A percentile compares a stretch with the other conserved stretches of the same genome.
Evolutionary conservation across 2,888 invertebrate species (phyloP).

Genomic region (Microctonus brassicae): DNA sequence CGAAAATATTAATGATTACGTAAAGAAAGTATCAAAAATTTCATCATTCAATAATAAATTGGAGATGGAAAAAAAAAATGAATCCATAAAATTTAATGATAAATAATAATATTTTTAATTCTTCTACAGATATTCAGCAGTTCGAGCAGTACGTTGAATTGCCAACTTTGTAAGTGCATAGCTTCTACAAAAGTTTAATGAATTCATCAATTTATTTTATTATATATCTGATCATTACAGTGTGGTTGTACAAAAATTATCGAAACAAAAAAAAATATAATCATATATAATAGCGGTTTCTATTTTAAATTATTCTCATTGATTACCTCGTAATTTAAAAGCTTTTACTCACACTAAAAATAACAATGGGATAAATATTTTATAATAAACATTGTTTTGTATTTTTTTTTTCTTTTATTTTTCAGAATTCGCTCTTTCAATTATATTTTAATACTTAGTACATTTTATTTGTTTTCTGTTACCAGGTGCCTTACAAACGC

Average conservation of each 20-base stretch:
- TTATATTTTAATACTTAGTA: background rate
- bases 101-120: background rate
- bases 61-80: background rate
- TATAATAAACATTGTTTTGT: background rate
- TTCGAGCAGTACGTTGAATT: background rate
- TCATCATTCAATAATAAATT: background rate
- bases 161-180: background rate
- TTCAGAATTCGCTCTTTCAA: slow-evolving; percentile 1
- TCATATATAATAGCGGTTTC: too few species aligned
- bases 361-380: background rate
- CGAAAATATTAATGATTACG: background rate
- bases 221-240: slow-evolving; percentile 19
- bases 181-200: slow-evolving; percentile 17
- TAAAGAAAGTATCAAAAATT: background rate
- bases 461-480: slow-evolving; percentile 47
- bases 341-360: background rate
- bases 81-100: background rate
- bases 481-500: slow-evolving; percentile 48
- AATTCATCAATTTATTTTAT: slow-evolving; percentile 19
- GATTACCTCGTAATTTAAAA: background rate
- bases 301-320: background rate
- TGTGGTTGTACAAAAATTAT: background rate
- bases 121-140: background rate
- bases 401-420: too few species aligned
- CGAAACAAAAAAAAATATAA: too few species aligned